Evolutionary conservation across 2,888 invertebrate genomes (phyloP), one percentile per base, ranked within the genome.

Genomic region (Automeris io): DNA sequence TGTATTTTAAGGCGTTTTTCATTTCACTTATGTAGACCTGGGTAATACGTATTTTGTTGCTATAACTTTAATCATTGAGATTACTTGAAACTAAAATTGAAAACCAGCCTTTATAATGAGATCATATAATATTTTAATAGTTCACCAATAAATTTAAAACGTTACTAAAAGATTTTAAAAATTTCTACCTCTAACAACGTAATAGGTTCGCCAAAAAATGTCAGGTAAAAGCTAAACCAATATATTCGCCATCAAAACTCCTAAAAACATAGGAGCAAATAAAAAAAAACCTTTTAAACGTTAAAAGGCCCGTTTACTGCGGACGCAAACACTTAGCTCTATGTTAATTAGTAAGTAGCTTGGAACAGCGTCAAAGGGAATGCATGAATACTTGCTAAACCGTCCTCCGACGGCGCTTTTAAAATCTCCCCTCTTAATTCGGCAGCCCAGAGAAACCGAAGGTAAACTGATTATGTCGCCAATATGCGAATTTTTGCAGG

Each of bases 301-400:
- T 72, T 86, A 85, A 86, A 85, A 85, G 85, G 83, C 71, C 74
- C 85, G 86, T 82, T 86, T 85, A 86, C 76, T 77, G 81, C 72
- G 82, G 81, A 83, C 83, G 78, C 81, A 85, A 85, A 86, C 86
- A 86, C 83, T 86, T 86, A 85, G 74, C 76, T 72, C 64, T 73
- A 68, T 71, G 73, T 85, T 86, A 86, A 86, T 86, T 86, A 85
- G 72, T 83, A 86, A 85, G 85, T 83, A 85, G 83, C 80, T 61
- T 66, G 68, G 67, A 70, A 74, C 81, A 71, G 60, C 77, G 78
- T 83, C 83, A 87, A 87, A 87, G 87, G 77, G 87, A 87, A 87
- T 87, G 81, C 76, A 79, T 83, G 86, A 86, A 82, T 85, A 85
- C 85, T 83, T 80, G 61, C 65, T 60, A 64, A 72, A 71, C 70